Conservation (phyloP, 2,797 vertebrate species). For the Sebastes diaconus region DNA sequence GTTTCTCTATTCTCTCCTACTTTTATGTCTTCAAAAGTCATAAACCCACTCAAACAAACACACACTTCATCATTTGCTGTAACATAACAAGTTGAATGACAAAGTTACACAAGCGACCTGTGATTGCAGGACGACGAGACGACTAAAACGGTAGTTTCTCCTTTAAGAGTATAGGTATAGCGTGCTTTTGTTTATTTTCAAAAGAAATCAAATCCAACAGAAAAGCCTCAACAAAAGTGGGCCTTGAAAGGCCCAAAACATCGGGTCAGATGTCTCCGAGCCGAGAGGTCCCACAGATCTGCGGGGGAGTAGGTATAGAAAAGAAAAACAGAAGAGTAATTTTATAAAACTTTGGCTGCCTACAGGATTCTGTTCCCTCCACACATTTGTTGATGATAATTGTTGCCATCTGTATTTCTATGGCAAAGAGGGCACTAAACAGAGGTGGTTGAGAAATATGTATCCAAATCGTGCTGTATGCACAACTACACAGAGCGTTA, state of each 20-base stretch:
- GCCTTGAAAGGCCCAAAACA: constrained; percentile 53
- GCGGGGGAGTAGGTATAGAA: constrained; percentile 8
- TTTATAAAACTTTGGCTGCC: constrained; percentile 42
- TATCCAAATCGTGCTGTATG: background rate
- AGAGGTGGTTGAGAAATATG: background rate
- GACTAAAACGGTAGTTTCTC: constrained; percentile 32
- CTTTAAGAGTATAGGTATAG: constrained; percentile 53
- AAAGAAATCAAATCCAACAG: constrained; percentile 56
- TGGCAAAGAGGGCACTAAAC: background rate
- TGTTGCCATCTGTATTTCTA: constrained; percentile 52
- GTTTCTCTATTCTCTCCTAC: background rate
- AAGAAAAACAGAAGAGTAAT: constrained; percentile 64
- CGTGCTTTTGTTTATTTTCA: constrained; percentile 65
- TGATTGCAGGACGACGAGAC: constrained; percentile 49
- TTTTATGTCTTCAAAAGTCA: constrained; percentile 34
- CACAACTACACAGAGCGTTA: too few species aligned
- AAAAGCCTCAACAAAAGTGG: constrained; percentile 30
- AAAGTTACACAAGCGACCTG: constrained; percentile 34
- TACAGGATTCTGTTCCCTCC: constrained; percentile 33
- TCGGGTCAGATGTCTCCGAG: constrained; percentile 46
- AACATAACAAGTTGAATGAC: constrained; percentile 51
- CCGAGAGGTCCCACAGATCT: constrained; percentile 27
- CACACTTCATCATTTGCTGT: constrained; percentile 34
- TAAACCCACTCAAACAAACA: constrained; percentile 48
- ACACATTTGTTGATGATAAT: constrained; percentile 54